Evolutionary conservation across 2,113 vertebrate species (phyloP), one percentile per base, ranked within the genome.

Genomic region (Raja brachyura): DNA sequence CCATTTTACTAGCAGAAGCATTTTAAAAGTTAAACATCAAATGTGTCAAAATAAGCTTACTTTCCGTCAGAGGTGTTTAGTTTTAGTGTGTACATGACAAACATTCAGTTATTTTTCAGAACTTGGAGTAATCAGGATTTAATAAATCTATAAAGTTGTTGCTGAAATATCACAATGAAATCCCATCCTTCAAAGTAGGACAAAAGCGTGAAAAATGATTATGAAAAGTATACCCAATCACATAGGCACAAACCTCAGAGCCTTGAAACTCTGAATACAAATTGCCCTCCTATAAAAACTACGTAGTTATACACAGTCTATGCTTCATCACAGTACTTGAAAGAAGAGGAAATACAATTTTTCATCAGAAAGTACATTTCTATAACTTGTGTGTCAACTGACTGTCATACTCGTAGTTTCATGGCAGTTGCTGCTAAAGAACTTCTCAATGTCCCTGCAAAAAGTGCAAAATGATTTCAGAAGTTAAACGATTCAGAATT

Each of bases 401-500:
- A 18, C 83, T 88, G 7, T 61, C 59, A 14, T 0, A 92, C 25
- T 92, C 39, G 31, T 90, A 70, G 33, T 39, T 90, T 90, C 73
- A 33, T 68, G 70, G 70, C 66, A 70, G 68, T 74, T 92, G 68
- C 39, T 74, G 39, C 66, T 39, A 31, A 22, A 31, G 31, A 90
- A 31, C 16, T 39, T 66, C 88, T 93, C 63, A 93, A 56, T 4
- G 85, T 76, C 74, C 83, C 66, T 16, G 76, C 70, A 31, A 54
- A 70, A 75, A 70, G 88, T 90, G 61, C 93, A 93, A 93, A 56
- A 56, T 39, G 56, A 77, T 77, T 77, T 90, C 31, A 90, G 59
- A 90, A 14, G 48, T 70, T 28, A 61, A 1, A 48, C 3, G 54
- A 54, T 59, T 31, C 31, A 77, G 20, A 77, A 31, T 31, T 77